phyloP scores from a whole-genome alignment of 23 tunicate genomes.

The Ascidia mentula region DNA sequence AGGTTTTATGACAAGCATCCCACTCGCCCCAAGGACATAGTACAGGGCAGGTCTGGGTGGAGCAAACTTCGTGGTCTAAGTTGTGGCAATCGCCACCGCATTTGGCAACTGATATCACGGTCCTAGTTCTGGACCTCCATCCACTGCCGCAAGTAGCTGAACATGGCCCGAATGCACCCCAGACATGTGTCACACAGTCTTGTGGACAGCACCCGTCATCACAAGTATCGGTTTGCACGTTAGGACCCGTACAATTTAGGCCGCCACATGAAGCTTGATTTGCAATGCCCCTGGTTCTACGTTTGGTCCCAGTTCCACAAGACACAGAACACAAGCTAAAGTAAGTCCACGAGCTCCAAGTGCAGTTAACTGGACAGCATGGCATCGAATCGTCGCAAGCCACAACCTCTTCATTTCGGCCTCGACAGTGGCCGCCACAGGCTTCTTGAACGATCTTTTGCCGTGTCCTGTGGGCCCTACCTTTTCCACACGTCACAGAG shows the following conservation, averaged over 20 bases:
- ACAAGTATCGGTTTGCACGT: constrained; percentile 2
- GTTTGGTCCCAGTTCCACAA: constrained; percentile 35
- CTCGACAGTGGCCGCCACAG: constrained; percentile 26
- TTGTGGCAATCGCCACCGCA: constrained; percentile 15
- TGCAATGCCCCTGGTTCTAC: background rate
- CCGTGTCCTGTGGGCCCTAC: constrained; percentile 5
- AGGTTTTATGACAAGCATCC: background rate
- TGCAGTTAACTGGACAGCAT: constrained; percentile 51
- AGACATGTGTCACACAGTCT: constrained; percentile 5
- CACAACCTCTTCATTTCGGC: background rate
- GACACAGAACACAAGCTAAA: constrained; percentile 30
- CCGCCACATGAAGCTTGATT: constrained; percentile 35
- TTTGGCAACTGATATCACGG: background rate
- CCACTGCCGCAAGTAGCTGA: constrained; percentile 38
- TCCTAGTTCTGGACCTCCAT: constrained; percentile 8
- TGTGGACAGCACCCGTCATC: constrained; percentile 26
- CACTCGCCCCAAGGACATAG: background rate
- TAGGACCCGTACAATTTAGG: constrained; percentile 15
- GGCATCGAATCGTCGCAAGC: constrained; percentile 7
- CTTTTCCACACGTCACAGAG: constrained; percentile 17
- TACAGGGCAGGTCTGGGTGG: background rate
- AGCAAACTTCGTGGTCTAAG: background rate
- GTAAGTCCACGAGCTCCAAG: constrained; percentile 34
- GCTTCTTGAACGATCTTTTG: background rate
- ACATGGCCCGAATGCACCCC: constrained; percentile 25